These are phyloP conservation scores for Xylocampa areola DNA, from an alignment of 2,888 invertebrate species.

Conservation along the genomic window DNA sequence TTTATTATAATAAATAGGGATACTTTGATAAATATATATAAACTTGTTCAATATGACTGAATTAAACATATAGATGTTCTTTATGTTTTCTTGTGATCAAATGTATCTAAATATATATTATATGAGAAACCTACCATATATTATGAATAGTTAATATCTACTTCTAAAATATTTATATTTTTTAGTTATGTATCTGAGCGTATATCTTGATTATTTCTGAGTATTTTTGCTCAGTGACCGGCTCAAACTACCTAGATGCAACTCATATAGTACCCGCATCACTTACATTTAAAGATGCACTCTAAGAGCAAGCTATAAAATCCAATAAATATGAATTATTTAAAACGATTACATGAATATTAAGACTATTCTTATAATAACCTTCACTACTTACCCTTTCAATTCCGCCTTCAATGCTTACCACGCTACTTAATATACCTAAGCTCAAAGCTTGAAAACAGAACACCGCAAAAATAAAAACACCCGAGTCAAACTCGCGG, in stretches of 20 bases:
- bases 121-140: neutral
- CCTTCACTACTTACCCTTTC: constrained; percentile 44
- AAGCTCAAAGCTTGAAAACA: constrained; percentile 15
- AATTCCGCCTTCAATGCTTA: constrained; percentile 34
- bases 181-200: no score
- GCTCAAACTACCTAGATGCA: constrained; percentile 1
- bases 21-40: neutral
- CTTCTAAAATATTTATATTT: no score
- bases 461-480: constrained; percentile 10
- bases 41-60: neutral
- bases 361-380: constrained; percentile 12
- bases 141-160: neutral
- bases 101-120: neutral
- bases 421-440: constrained; percentile 16
- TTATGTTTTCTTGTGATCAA: neutral
- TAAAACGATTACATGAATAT: constrained; percentile 4
- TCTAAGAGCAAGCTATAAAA: constrained; percentile 12
- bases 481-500: constrained; percentile 23
- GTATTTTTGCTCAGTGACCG: constrained; percentile 44
- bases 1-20: neutral
- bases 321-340: neutral
- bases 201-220: neutral
- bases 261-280: neutral
- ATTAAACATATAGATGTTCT: neutral
- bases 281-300: neutral